Evolutionary conservation across 2,113 vertebrate species (phyloP).

Genomic region (Carassius auratus): DNA sequence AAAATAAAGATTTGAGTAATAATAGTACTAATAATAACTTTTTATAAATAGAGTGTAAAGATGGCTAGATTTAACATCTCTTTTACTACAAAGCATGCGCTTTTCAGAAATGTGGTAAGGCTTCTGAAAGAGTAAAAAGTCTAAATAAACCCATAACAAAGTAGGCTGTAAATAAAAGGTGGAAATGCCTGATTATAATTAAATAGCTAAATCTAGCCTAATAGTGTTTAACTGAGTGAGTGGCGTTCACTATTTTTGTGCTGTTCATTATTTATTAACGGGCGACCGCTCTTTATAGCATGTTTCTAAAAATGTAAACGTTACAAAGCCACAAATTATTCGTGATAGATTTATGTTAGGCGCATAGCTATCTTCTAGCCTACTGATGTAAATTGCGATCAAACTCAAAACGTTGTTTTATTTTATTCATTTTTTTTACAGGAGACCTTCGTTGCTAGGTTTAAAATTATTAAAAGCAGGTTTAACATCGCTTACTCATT

Average conservation of each 20-base stretch:
- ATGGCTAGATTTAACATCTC: not conserved
- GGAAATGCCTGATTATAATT: not conserved
- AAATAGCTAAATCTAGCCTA: not conserved
- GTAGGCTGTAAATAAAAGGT: not conserved
- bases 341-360: too few species aligned
- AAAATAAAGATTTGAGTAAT: not conserved
- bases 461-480: not conserved
- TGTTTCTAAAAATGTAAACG: not conserved
- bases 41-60: not conserved
- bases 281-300: not conserved
- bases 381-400: not conserved
- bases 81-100: not conserved
- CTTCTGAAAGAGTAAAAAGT: not conserved
- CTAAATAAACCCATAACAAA: not conserved
- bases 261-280: not conserved
- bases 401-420: not conserved
- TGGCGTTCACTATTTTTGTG: not conserved
- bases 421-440: not conserved
- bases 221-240: not conserved
- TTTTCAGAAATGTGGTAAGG: not conserved
- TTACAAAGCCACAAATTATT: not conserved
- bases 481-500: not conserved
- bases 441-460: not conserved
- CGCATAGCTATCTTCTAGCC: not conserved
- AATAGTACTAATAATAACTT: not conserved